Evolutionary conservation across 2,797 vertebrate genomes (phyloP), one percentile per base, ranked within the genome.

Genomic region (Amblyraja radiata): DNA sequence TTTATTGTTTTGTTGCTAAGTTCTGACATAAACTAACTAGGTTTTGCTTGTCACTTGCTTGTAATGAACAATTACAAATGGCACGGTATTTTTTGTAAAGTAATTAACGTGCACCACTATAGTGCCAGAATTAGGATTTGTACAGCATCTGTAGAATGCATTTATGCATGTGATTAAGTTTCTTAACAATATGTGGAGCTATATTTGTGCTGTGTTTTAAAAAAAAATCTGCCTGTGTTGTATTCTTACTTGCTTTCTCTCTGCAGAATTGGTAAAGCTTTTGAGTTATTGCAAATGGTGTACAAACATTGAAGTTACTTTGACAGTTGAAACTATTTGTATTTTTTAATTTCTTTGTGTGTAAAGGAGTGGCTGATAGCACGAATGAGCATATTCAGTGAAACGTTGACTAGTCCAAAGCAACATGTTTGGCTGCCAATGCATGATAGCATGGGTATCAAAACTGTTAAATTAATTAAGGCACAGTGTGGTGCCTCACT

Each of bases 161-260:
- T 97, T 97, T 96, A 95, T 97, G 97, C 97, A 97, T 97, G 97
- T 96, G 97, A 95, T 95, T 96, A 96, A 97, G 96, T 97, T 97
- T 96, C 96, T 97, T 97, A 97, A 96, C 97, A 96, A 97, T 96
- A 96, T 94, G 97, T 97, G 97, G 96, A 96, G 97, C 97, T 97
- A 97, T 97, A 97, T 96, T 96, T 96, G 97, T 97, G 97, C 97
- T 97, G 97, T 97, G 97, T 32, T 97, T 80, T 95, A 96, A 80
- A 36, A 91, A 91, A 92, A 68, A 91, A 96, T 95, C 97, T 97
- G 96, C 96, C 97, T 96, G 96, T 97, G 96, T 97, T 97, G 95
- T 97, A 97, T 97, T 95, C 93, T 96, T 97, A 97, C 97, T 96
- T 94, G 95, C 95, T 95, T 95, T 94, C 84, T 95, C 96, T 80